These are phyloP conservation scores for Clarias laeviceps DNA, from an alignment of 2,797 vertebrate genomes.

Conservation along the genomic window DNA sequence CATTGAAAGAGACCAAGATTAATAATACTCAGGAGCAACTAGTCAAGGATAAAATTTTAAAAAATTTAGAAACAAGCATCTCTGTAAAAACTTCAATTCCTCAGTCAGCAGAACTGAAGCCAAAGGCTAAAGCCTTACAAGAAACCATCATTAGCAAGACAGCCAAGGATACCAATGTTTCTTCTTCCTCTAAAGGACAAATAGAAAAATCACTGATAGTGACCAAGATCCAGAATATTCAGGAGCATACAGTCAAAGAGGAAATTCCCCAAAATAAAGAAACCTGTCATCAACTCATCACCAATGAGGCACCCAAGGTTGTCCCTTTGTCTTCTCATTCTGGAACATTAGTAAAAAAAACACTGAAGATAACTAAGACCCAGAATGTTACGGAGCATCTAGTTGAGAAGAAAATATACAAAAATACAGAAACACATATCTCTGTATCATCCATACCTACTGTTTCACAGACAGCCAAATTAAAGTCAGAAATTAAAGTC, in stretches of 20 bases:
- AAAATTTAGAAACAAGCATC: neutral
- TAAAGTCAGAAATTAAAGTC: slow-evolving; percentile 19
- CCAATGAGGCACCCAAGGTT: neutral
- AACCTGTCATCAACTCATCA: neutral
- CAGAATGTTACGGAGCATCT: slow-evolving; percentile 12
- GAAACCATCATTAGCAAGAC: neutral
- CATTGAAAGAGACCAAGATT: slow-evolving; percentile 7
- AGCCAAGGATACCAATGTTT: slow-evolving; percentile 12
- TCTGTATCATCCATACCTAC: neutral
- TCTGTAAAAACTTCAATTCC: neutral
- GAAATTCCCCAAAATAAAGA: neutral
- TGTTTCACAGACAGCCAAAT: neutral
- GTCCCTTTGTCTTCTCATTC: neutral
- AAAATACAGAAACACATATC: neutral
- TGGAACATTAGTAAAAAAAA: slow-evolving; percentile 25
- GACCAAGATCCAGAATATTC: slow-evolving; percentile 21
- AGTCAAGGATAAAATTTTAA: neutral
- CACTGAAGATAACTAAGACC: neutral
- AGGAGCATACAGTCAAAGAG: slow-evolving; percentile 41
- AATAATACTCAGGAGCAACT: slow-evolving; percentile 20
- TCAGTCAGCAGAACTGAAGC: slow-evolving; percentile 8
- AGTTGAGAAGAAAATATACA: neutral
- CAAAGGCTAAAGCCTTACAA: slow-evolving; percentile 5
- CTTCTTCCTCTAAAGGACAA: slow-evolving; percentile 3
- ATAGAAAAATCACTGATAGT: slow-evolving; percentile 14